Percentiles rank a stretch among this genome's conserved stretches.
Evolutionary conservation across 2,797 vertebrate genomes (phyloP).

Genomic region (Mormyrus proboscirostris): DNA sequence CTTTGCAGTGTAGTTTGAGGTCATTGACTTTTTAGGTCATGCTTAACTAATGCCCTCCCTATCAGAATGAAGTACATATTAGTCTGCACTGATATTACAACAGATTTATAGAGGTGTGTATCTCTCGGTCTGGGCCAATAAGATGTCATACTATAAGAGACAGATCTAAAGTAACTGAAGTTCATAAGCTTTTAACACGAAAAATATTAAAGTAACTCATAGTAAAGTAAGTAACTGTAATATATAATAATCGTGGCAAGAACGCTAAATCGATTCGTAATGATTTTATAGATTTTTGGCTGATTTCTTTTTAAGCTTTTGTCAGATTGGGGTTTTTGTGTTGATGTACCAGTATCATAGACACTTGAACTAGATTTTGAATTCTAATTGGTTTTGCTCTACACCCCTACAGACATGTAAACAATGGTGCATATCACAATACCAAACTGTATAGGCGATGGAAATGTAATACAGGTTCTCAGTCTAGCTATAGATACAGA

Average conservation of each 20-base stretch:
- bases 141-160: not conserved
- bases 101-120: not conserved
- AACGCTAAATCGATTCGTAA: not conserved
- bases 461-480: not conserved
- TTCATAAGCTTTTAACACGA: not conserved
- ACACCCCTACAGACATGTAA: not conserved
- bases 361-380: not conserved
- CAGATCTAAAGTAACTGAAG: not conserved
- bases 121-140: not conserved
- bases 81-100: not conserved
- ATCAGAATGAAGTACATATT: not conserved
- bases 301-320: not conserved
- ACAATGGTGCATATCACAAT: not conserved
- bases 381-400: not conserved
- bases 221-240: not conserved
- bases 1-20: not conserved
- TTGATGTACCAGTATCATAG: not conserved
- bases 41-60: not conserved
- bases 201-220: not conserved
- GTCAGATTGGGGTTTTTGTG: not conserved
- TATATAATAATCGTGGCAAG: not conserved
- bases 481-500: not conserved
- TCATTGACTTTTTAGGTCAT: not conserved
- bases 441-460: not conserved
- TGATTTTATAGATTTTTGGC: not conserved